Conservation (phyloP, 2,888 invertebrate species). For the Meghimatium bilineatum region DNA sequence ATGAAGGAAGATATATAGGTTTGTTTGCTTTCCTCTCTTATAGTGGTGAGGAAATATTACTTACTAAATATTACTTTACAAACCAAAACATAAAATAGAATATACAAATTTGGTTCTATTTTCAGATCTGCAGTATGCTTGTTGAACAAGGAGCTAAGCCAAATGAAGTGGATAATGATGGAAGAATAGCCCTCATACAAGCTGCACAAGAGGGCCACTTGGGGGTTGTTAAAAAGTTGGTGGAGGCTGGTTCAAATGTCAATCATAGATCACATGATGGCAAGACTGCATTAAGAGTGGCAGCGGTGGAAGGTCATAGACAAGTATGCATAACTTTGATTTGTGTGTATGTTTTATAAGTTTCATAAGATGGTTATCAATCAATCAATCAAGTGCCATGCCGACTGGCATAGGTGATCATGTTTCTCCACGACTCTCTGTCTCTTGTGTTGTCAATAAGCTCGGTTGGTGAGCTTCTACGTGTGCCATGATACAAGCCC, state of each 20-base stretch:
- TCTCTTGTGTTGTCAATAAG: no score
- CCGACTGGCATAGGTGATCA: no score
- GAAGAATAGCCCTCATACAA: conserved; percentile 80
- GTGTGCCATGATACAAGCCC: no score
- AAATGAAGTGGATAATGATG: conserved; percentile 78
- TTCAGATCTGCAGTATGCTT: conserved; percentile 80
- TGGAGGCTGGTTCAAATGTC: conserved; percentile 67
- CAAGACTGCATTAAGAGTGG: conserved; percentile 81
- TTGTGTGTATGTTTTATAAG: not conserved
- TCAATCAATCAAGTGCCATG: no score
- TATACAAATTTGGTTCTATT: conserved; percentile 25
- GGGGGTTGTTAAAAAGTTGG: conserved; percentile 63
- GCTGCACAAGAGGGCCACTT: conserved; percentile 84
- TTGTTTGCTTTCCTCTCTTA: no score
- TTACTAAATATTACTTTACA: not conserved
- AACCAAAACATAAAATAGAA: not conserved
- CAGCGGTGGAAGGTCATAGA: conserved; percentile 89
- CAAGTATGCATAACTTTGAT: conserved; percentile 71
- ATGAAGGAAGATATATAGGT: no score
- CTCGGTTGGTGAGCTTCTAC: no score
- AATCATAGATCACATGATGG: conserved; percentile 85
- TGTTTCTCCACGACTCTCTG: no score
- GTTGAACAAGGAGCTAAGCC: conserved; percentile 78
- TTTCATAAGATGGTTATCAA: no score
- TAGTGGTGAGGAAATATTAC: no score